Evolutionary conservation across 2,113 vertebrate species (phyloP), one percentile per base, ranked within the genome.

Genomic region (Callopanchax toddi): DNA sequence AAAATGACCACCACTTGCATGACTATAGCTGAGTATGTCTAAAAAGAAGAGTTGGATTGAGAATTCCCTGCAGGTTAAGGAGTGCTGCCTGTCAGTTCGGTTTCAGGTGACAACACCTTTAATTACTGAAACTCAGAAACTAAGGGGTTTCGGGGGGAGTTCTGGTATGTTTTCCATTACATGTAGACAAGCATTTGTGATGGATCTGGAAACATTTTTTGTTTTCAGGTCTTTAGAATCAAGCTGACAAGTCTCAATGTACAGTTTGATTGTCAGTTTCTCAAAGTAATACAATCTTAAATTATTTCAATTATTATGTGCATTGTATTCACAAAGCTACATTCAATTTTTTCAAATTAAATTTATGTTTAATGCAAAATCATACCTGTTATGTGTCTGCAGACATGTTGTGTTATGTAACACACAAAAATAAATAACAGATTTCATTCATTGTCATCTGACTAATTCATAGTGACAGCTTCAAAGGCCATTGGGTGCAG

Each of bases 81-180:
- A 81, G 82, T 71, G 73, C 11, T 54, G 11, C 4, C 11, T 62
- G 54, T 71, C 58, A 22, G 18, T 67, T 29, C 17, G 44, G 15
- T 34, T 74, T 63, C 11, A 26, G 22, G 18, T 23, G 45, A 57
- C 53, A 64, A 71, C 66, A 86, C 67, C 67, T 78, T 80, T n/a
- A 71, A 51, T 25, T n/a, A 13, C 16, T 21, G 37, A n/a, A 54
- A 54, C 54, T 21, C 3, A 2, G 25, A 21, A 65, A 72, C 32
- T n/a, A 2, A 46, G 60, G 11, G 51, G 46, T 11, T 3, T 3
- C 8, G 5, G 22, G 12, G 23, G 1, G 3, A 36, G 39, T 3
- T 1, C 23, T 29, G 17, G 21, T 22, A 20, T 46, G 42, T 34
- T 46, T 6, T 20, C 22, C 21, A 2, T 11, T 17, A 10, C 20